Evolutionary conservation across 2,113 vertebrate genomes (phyloP).

Genomic region (Lethenteron reissneri): DNA sequence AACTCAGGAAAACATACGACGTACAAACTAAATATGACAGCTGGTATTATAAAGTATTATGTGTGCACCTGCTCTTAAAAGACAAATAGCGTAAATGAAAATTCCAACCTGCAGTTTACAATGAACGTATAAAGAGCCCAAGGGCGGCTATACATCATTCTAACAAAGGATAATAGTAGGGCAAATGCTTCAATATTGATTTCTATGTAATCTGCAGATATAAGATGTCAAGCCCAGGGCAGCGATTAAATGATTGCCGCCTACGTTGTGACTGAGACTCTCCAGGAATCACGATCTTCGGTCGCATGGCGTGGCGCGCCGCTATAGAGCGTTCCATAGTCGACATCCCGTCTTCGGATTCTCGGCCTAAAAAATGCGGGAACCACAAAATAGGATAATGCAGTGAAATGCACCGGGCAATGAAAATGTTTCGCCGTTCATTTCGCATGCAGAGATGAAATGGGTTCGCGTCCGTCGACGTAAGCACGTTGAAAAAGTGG

Average conservation of each 20-base stretch:
- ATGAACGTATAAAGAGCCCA: background rate
- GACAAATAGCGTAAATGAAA: background rate
- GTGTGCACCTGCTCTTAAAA: background rate
- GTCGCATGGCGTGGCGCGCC: constrained; percentile 41
- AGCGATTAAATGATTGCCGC: constrained; percentile 14
- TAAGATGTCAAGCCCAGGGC: background rate
- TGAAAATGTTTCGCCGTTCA: background rate
- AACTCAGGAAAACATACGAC: no score
- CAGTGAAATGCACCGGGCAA: background rate
- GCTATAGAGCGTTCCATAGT: constrained; percentile 62
- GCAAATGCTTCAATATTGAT: background rate
- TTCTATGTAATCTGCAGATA: background rate
- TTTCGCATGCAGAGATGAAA: background rate
- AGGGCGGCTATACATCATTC: constrained; percentile 14
- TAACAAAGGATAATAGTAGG: constrained; percentile 9
- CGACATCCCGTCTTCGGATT: constrained; percentile 55
- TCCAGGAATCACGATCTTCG: constrained; percentile 85
- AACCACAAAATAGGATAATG: background rate
- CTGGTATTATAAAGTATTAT: no score
- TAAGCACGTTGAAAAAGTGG: background rate
- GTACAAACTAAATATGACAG: no score
- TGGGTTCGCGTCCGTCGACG: background rate
- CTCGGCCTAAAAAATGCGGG: constrained; percentile 12
- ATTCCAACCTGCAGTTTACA: background rate
- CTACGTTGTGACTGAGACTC: constrained; percentile 61